Conservation (phyloP, 2,888 invertebrate genomes). For the Phengaris alcon region DNA sequence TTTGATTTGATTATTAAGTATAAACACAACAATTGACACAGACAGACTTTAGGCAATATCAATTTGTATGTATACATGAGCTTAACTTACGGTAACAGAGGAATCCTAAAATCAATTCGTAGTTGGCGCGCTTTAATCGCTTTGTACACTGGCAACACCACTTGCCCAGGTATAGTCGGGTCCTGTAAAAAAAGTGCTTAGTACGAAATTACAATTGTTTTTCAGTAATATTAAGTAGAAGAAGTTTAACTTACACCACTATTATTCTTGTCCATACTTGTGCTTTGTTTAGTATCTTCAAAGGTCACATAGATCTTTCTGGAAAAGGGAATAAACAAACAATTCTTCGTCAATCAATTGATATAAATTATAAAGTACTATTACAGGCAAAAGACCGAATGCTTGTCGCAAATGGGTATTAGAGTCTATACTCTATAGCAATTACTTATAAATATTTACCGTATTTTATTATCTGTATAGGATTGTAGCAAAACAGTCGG, state of each 20-base stretch:
- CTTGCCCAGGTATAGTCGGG: slow-evolving; percentile 78
- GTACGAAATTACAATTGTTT: not conserved
- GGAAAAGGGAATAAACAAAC: slow-evolving; percentile 50
- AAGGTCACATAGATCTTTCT: slow-evolving; percentile 86
- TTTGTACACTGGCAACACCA: slow-evolving; percentile 85
- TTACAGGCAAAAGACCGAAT: too few species aligned
- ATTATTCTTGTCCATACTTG: slow-evolving; percentile 47
- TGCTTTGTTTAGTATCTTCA: slow-evolving; percentile 53
- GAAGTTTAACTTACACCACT: slow-evolving; percentile 54
- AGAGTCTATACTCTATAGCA: too few species aligned
- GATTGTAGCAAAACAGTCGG: too few species aligned
- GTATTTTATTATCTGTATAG: too few species aligned
- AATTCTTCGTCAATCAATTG: too few species aligned
- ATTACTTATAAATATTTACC: too few species aligned
- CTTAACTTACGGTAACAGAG: slow-evolving; percentile 76
- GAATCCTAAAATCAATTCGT: slow-evolving; percentile 72
- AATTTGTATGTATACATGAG: not conserved
- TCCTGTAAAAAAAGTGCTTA: slow-evolving; percentile 47
- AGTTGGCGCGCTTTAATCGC: slow-evolving; percentile 84
- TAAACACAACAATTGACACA: not conserved
- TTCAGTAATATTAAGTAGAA: not conserved
- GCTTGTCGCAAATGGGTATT: too few species aligned
- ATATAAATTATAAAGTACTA: too few species aligned
- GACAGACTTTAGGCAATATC: not conserved
- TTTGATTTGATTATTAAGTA: not conserved